Percentiles rank a stretch among this genome's conserved stretches.
These are phyloP conservation scores for Bradysia coprophila DNA, from an alignment of 1,140 invertebrate genomes.

Conservation along the genomic window DNA sequence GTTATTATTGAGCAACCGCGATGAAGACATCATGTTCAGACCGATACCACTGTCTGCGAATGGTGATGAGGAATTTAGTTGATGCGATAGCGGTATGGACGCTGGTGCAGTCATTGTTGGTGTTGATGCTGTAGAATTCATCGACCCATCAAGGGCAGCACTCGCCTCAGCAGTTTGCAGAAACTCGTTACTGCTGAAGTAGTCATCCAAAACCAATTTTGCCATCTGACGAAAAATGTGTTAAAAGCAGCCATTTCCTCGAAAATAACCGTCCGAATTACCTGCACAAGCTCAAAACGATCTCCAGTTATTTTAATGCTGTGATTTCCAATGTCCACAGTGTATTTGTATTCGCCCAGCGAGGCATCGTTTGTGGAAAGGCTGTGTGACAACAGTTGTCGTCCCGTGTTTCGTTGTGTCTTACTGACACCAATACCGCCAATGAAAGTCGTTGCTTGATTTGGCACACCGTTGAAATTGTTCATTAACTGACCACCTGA, in stretches of 20 bases:
- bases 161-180: constrained; percentile 21
- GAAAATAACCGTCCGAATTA: constrained; percentile 22
- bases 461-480: constrained; percentile 1
- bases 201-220: constrained; percentile 68
- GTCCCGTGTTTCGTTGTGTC: constrained; percentile 28
- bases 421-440: constrained; percentile 14
- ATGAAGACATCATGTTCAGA: constrained; percentile 13
- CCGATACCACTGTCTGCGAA: constrained; percentile 21
- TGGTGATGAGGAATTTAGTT: constrained; percentile 6
- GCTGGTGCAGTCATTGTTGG: constrained; percentile 16
- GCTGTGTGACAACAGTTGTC: constrained; percentile 49
- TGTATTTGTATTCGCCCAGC: constrained; percentile 71
- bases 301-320: constrained; percentile 67
- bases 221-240: constrained; percentile 39
- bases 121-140: constrained; percentile 11
- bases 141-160: constrained; percentile 17
- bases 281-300: constrained; percentile 65
- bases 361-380: constrained; percentile 66
- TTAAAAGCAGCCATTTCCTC: neutral
- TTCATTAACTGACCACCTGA: neutral
- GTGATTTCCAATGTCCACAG: constrained; percentile 59
- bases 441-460: neutral
- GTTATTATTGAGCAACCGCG: constrained; percentile 9
- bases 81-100: constrained; percentile 12
- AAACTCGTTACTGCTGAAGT: constrained; percentile 35